phyloP scores from a whole-genome alignment of 2,797 vertebrate genomes.

The Pseudocheirus occidentalis region DNA sequence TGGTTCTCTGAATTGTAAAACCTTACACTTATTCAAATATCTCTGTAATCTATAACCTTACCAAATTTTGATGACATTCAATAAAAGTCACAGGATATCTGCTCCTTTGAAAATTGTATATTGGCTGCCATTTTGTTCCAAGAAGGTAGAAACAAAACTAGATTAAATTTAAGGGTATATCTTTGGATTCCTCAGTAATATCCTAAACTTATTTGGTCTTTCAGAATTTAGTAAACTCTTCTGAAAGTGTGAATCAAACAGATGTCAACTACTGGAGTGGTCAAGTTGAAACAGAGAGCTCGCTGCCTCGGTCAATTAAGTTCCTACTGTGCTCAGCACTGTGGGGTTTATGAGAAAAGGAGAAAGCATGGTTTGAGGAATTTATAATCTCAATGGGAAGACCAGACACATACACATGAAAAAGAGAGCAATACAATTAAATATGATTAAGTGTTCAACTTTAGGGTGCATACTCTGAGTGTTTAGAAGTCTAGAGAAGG shows the following conservation, averaged over 20 bases:
- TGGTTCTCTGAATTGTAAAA: neutral
- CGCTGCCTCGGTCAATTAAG: neutral
- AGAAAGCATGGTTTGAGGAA: neutral
- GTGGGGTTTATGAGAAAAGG: neutral
- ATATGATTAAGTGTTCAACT: neutral
- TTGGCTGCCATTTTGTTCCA: neutral
- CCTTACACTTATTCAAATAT: neutral
- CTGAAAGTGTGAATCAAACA: neutral
- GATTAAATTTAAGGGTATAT: neutral
- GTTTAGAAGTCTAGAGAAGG: neutral
- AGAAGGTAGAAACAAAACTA: neutral
- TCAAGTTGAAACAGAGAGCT: neutral
- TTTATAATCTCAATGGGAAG: neutral
- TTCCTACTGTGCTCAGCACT: neutral
- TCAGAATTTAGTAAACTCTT: neutral
- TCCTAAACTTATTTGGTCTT: neutral
- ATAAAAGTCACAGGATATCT: neutral
- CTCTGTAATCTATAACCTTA: neutral
- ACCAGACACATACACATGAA: neutral
- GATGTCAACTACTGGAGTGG: neutral
- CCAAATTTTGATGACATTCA: neutral
- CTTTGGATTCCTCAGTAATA: neutral
- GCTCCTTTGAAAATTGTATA: neutral
- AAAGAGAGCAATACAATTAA: neutral
- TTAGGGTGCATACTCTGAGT: neutral